Percentiles rank a stretch among this genome's conserved stretches.
phyloP scores from a whole-genome alignment of 2,888 invertebrate genomes.

The Spodoptera picta region DNA sequence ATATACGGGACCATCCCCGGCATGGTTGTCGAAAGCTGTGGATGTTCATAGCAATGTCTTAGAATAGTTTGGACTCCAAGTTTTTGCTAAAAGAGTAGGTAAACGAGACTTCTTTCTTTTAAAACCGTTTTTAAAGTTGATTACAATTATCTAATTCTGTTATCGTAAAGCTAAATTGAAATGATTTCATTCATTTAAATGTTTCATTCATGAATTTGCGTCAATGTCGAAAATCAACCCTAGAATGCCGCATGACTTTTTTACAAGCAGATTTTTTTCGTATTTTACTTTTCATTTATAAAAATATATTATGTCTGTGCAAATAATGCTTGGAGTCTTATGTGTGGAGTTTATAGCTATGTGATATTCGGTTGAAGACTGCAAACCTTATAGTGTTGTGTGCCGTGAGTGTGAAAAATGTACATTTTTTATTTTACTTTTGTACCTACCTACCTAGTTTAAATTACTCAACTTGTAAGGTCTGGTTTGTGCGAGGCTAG shows the following conservation, averaged over 20 bases:
- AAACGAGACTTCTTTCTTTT: conserved; percentile 10
- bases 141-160: neutral
- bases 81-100: conserved; percentile 26
- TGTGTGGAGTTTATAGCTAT: conserved; percentile 77
- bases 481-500: conserved; percentile 52
- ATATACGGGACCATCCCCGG: conserved; percentile 96
- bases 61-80: conserved; percentile 67
- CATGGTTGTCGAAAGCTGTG: conserved; percentile 98
- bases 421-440: conserved; percentile 74
- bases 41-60: conserved; percentile 92
- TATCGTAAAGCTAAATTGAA: neutral
- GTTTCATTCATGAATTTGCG: conserved; percentile 23
- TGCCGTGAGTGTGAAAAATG: conserved; percentile 78
- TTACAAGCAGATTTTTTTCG: neutral
- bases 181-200: conserved; percentile 13
- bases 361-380: conserved; percentile 86
- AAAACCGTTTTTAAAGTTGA: neutral
- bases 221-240: conserved; percentile 29
- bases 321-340: conserved; percentile 60
- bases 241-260: neutral
- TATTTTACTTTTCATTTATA: neutral
- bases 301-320: neutral
- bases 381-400: conserved; percentile 80
- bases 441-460: conserved; percentile 74
- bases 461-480: conserved; percentile 60